Evolutionary conservation across 2,888 invertebrate genomes (phyloP), one percentile per base, ranked within the genome.

Genomic region (Nymphalis polychloros): DNA sequence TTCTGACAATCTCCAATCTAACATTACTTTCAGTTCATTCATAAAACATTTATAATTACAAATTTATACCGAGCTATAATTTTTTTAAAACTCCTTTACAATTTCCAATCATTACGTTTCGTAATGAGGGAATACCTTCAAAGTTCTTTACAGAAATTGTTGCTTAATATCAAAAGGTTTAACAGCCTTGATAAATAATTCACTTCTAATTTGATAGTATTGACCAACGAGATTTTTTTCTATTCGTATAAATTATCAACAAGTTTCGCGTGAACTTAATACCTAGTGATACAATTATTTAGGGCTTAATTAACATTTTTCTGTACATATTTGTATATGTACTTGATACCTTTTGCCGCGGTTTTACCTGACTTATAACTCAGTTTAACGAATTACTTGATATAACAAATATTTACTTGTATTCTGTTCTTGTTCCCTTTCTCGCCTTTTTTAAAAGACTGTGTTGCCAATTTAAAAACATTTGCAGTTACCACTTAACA

Each of bases 1-100:
- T 59, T 59, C 71, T 61, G 68, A 72, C 69, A 63, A 70, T 69
- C 72, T 61, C 67, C 64, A 61, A 35, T 61, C 59, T 59, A 46
- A 48, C 16, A 60, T 68, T 65, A 63, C 23, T 49, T 70, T 64
- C 53, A 64, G 52, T 64, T 64, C 67, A 67, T 68, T 71, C 68
- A 57, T 65, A 59, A 63, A 63, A 67, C 48, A 70, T 67, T 70
- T 35, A 64, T 46, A 31, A 62, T 50, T 62, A 7, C 23, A 35
- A 59, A 59, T 19, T n/a, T 8, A 19, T n/a, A 19, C 46, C 13
- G 20, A 50, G 10, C 8, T 19, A 13, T 19, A 50, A 46, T 19
- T 13, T 19, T 19, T 60, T 60, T 48, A n/a, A 23, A 17, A 27
- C 48, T 47, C 17, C 2, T 20, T 48, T 19, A n/a, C 16, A 10